A percentile compares a stretch with the other conserved stretches of the same genome.
Conservation (phyloP, 2,888 invertebrate genomes). For the Andrena bucephala region DNA sequence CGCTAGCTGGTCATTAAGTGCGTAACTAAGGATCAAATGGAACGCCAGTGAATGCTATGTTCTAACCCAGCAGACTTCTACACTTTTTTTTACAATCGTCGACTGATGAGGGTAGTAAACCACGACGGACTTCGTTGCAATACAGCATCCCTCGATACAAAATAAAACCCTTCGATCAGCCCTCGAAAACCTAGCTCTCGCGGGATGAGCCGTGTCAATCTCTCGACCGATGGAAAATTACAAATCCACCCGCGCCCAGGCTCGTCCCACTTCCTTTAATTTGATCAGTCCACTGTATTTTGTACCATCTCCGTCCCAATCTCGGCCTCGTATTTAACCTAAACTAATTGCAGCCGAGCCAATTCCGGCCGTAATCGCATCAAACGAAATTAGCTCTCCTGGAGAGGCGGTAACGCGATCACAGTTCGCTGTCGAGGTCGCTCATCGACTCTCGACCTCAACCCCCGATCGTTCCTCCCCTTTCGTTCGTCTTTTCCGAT, state of each 20-base stretch:
- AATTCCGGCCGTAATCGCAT: constrained; percentile 56
- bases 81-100: no score
- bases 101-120: no score
- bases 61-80: no score
- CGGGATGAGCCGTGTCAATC: constrained; percentile 33
- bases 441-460: constrained; percentile 1
- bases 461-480: constrained; percentile 6
- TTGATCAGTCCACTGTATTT: constrained; percentile 31
- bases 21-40: no score
- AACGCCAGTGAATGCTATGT: no score
- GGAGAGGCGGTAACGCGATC: constrained; percentile 39
- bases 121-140: neutral
- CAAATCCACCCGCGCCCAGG: neutral
- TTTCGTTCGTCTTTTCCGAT: constrained; percentile 22
- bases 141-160: neutral
- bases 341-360: constrained; percentile 46
- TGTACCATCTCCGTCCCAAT: constrained; percentile 10
- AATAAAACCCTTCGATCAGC: neutral
- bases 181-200: constrained; percentile 27
- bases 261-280: constrained; percentile 44
- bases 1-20: no score
- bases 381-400: constrained; percentile 55
- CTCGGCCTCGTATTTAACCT: constrained; percentile 45
- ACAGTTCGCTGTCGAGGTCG: constrained; percentile 14
- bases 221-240: constrained; percentile 36